Base-by-base conservation (phyloP, 1,140 invertebrate species). In the Magallana gigas region DNA sequence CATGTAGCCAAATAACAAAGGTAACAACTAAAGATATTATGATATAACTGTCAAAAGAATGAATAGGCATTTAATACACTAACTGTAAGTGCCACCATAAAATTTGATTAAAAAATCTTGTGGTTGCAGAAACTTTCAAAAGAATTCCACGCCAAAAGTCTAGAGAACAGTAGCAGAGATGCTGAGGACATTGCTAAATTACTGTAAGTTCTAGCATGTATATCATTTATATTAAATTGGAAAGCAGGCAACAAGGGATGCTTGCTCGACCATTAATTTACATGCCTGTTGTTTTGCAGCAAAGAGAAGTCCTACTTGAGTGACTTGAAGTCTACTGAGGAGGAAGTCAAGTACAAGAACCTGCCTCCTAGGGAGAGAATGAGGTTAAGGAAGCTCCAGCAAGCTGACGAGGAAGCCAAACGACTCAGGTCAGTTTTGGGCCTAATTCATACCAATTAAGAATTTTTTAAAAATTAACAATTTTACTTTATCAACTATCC, bases 351-450 rank as follows among this genome's bases (percentile, higher is more conserved):
- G 82, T 91, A 83, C 76, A 94, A 92, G 83, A 92, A 94, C 80
- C 86, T 94, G 48, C 90, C 92, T 9, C 92, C 94, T 1, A 86
- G 94, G 57, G 94, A 94, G 82, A 92, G 93, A 81, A 92, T 94
- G 92, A 88, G 93, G 48, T 62, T 93, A 59, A 87, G 91, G 84
- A 94, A 94, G 85, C 88, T 92, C 86, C 85, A 91, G 71, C 88
- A 93, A 85, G 93, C 94, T 48, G 94, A 94, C 82, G 88, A 88
- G 62, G 89, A 93, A 86, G 93, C 91, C 9, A 87, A 91, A 57
- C 86, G 91, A 86, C 86, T 94, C 57, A 90, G 89, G 93, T 94
- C 88, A 88, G 90, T 76, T 5, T 57, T 64, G 18, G 14, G 62
- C 14, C 7, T 16, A 48, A 48, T 48, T 48, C 36, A 48, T 48